Conservation (phyloP, 2,888 invertebrate species). For the Drosophila mayaguana region DNA sequence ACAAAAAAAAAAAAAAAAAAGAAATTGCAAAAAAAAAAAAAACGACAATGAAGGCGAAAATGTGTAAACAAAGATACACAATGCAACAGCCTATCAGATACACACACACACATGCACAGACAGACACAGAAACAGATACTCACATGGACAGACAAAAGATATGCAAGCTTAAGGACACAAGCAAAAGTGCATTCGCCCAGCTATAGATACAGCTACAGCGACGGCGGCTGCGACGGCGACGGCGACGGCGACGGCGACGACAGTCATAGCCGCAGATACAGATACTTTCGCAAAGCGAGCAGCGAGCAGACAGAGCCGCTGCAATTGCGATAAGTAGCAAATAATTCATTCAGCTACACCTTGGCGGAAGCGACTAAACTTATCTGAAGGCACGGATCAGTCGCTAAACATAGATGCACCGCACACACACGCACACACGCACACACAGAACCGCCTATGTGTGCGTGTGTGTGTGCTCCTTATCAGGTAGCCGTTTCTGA, state of each 20-base stretch:
- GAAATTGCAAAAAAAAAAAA: neutral
- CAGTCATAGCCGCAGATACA: constrained; percentile 7
- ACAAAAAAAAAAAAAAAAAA: constrained; percentile 8
- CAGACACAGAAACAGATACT: constrained; percentile 9
- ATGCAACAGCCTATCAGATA: constrained; percentile 49
- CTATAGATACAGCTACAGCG: constrained; percentile 2
- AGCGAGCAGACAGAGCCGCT: constrained; percentile 4
- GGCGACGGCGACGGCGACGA: no score
- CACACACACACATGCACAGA: constrained; percentile 9
- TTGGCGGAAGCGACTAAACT: constrained; percentile 44
- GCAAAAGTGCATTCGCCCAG: constrained; percentile 61
- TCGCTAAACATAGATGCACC: constrained; percentile 49
- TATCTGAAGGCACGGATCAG: constrained; percentile 41
- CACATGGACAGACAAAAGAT: constrained; percentile 24
- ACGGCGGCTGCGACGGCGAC: constrained; percentile 2
- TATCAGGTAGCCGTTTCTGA: constrained; percentile 72
- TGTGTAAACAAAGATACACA: constrained; percentile 65
- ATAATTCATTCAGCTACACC: constrained; percentile 38
- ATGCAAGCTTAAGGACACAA: constrained; percentile 77
- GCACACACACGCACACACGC: constrained; percentile 10
- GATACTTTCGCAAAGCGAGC: constrained; percentile 4
- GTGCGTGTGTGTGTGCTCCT: constrained; percentile 28
- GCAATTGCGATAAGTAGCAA: constrained; percentile 13
- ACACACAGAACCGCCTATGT: neutral
- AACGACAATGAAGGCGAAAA: constrained; percentile 48